Base-by-base conservation (phyloP, 2,113 vertebrate genomes). In the Lagopus leucura region DNA sequence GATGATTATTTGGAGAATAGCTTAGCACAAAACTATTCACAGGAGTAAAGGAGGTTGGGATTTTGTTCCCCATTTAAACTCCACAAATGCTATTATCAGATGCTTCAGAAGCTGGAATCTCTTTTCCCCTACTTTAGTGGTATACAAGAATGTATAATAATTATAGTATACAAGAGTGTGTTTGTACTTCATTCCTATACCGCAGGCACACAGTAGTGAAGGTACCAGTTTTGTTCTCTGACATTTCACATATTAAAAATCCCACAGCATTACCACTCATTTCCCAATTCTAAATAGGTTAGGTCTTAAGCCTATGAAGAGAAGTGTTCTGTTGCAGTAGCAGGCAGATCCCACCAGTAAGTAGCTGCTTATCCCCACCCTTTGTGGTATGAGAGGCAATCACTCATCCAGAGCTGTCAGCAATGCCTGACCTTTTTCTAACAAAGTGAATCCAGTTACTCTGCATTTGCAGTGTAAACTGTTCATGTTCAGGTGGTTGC, bases 1-100 rank as follows among this genome's bases (percentile, higher is more conserved):
- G 47, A 94, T 84, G 57, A 91, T 93, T 94, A 89, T 94, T 96
- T 96, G 94, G 87, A 92, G 91, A 95, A 64, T 52, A 89, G 71
- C 82, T 95, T 82, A 89, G 92, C 75, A 82, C 63, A 86, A 88
- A 95, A 77, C 72, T 88, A 74, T 72, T 93, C 67, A 77, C 42
- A 57, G 42, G 78, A 77, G 82, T 85, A 89, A 94, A 79, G 32
- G 10, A 85, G 75, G 57, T 47, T 89, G 93, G 87, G 89, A 89
- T 93, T 94, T 85, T 55, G 25, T 82, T 93, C 61, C 50, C 75
- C 22, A n/a, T 82, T 93, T 60, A 82, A 28, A 55, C 28, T 91
- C 55, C 50, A 55, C 74, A 80, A 76, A 54, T 82, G 58, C 28
- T 80, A n/a, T 89, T 93, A 85, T 34, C 75, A 80, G 48, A 36